A percentile compares a stretch with the other conserved stretches of the same genome.
phyloP scores from a whole-genome alignment of 2,888 invertebrate genomes.

The Sesia bembeciformis region DNA sequence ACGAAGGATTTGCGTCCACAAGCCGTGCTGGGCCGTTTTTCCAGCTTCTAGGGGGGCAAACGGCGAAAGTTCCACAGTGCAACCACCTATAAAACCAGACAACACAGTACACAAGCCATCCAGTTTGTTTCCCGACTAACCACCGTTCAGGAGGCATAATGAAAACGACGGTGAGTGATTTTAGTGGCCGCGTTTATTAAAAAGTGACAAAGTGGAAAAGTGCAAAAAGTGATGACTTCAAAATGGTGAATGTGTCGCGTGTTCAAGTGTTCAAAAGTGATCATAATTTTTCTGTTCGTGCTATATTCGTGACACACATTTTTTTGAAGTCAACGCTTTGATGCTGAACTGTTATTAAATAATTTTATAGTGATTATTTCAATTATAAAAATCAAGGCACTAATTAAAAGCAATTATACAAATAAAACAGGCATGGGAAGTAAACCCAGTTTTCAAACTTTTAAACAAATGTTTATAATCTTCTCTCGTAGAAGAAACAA shows the following conservation, averaged over 20 bases:
- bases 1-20: constrained; percentile 52
- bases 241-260: constrained; percentile 55
- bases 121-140: constrained; percentile 68
- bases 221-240: constrained; percentile 56
- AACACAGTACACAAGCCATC: constrained; percentile 49
- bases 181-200: constrained; percentile 22
- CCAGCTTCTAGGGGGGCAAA: constrained; percentile 53
- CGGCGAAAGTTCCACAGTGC: constrained; percentile 69
- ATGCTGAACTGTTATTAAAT: not conserved
- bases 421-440: too few relatives aligned
- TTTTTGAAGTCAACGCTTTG: constrained; percentile 54
- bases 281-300: constrained; percentile 4
- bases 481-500: too few relatives aligned
- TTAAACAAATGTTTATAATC: too few relatives aligned
- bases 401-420: too few relatives aligned
- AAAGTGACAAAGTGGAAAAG: constrained; percentile 31
- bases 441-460: too few relatives aligned
- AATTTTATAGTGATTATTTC: too few relatives aligned
- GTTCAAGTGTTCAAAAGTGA: constrained; percentile 19
- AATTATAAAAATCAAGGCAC: too few relatives aligned
- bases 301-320: constrained; percentile 38
- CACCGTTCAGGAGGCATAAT: constrained; percentile 66
- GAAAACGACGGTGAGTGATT: constrained; percentile 65
- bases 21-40: constrained; percentile 17
- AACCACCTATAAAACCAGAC: constrained; percentile 71